These are phyloP conservation scores for Luperina nickerlii DNA, from an alignment of 2,888 invertebrate genomes.

Conservation along the genomic window DNA sequence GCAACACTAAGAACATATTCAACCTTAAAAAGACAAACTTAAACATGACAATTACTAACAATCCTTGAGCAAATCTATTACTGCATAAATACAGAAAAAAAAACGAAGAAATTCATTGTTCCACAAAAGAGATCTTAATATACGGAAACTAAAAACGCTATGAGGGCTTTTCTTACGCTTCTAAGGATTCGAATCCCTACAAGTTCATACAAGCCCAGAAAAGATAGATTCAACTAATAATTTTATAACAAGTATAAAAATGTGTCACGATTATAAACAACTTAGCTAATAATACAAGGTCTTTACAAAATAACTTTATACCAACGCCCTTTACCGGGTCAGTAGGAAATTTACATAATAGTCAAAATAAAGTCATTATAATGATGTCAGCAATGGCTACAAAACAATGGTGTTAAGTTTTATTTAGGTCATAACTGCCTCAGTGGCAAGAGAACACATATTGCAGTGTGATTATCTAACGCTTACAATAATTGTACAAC, in stretches of 20 bases:
- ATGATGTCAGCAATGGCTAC: conserved; percentile 25
- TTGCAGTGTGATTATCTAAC: conserved; percentile 5
- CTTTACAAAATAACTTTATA: conserved; percentile 57
- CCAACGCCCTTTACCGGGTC: conserved; percentile 61
- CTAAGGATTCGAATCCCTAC: conserved; percentile 70
- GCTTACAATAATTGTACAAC: conserved; percentile 24
- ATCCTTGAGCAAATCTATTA: conserved; percentile 83
- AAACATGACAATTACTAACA: conserved; percentile 74
- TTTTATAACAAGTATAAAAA: conserved; percentile 71
- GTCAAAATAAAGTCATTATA: conserved; percentile 36
- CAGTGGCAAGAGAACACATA: conserved; percentile 15
- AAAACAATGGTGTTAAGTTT: conserved; percentile 7
- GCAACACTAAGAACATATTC: conserved; percentile 67
- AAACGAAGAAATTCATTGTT: conserved; percentile 82
- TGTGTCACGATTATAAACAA: conserved; percentile 74
- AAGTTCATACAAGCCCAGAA: conserved; percentile 68
- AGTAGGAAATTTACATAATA: conserved; percentile 50
- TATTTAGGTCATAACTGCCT: conserved; percentile 13
- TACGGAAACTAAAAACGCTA: conserved; percentile 72
- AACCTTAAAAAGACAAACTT: conserved; percentile 71
- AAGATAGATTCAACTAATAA: conserved; percentile 76
- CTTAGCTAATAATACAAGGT: conserved; percentile 73
- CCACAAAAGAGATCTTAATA: conserved; percentile 78
- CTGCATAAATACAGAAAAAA: conserved; percentile 63
- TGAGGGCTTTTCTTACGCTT: conserved; percentile 64